Evolutionary conservation across 2,113 vertebrate genomes (phyloP).

Genomic region (Hydrolagus affinis): DNA sequence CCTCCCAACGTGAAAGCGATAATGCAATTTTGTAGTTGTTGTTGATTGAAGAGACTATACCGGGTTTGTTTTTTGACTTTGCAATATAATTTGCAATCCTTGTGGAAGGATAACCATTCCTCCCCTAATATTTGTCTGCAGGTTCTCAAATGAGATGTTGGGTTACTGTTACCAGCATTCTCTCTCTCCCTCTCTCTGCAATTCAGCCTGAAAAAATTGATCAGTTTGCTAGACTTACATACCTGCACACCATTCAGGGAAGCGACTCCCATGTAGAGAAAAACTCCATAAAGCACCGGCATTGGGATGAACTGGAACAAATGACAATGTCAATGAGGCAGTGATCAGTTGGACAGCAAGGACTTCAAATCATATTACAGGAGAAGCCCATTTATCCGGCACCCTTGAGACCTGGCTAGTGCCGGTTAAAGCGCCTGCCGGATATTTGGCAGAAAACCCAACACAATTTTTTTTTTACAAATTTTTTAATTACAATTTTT

Average conservation of each 20-base stretch:
- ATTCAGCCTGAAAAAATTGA: background rate
- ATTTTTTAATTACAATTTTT: too few species aligned
- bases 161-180: slow-evolving; percentile 18
- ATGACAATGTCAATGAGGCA: background rate
- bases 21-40: background rate
- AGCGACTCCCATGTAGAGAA: slow-evolving; percentile 71
- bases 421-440: too few species aligned
- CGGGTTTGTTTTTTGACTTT: too few species aligned
- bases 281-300: slow-evolving; percentile 70
- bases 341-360: background rate
- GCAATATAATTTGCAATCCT: background rate
- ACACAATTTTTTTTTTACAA: too few species aligned
- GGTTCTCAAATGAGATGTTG: background rate
- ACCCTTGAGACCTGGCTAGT: too few species aligned
- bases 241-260: slow-evolving; percentile 72
- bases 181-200: background rate
- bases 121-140: background rate
- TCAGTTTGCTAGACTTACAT: slow-evolving; percentile 34
- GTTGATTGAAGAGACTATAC: background rate
- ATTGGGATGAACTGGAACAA: slow-evolving; percentile 64
- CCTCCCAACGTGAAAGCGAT: too few species aligned
- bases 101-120: too few species aligned
- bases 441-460: too few species aligned
- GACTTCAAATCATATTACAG: background rate
- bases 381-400: too few species aligned